These are phyloP conservation scores for Alca torda DNA, from an alignment of 2,797 vertebrate species.

Conservation along the genomic window DNA sequence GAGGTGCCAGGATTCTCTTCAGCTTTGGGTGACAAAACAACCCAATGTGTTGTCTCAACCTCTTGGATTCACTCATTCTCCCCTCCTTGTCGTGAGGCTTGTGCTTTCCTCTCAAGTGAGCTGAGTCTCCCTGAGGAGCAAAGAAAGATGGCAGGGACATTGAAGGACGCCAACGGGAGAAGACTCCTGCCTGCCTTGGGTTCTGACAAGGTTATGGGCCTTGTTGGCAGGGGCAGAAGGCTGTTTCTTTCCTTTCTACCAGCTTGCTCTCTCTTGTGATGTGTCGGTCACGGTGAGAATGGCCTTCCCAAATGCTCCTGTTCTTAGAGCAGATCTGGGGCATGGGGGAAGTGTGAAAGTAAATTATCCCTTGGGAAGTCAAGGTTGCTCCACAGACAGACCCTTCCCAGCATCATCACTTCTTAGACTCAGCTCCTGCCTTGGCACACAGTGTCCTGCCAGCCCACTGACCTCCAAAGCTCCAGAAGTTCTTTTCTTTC, in stretches of 20 bases:
- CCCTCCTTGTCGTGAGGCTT: neutral
- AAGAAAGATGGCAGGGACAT: neutral
- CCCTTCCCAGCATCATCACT: neutral
- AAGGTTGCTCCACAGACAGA: neutral
- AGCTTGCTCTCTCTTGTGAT: neutral
- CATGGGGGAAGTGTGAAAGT: neutral
- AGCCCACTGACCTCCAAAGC: neutral
- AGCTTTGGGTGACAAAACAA: neutral
- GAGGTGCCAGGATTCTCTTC: neutral
- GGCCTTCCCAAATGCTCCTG: neutral
- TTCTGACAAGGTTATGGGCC: neutral
- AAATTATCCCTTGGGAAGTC: neutral
- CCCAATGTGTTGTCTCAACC: neutral
- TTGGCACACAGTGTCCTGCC: neutral
- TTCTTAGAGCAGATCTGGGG: neutral
- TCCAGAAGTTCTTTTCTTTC: neutral
- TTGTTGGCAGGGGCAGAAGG: neutral
- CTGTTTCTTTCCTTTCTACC: neutral
- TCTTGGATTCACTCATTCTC: neutral
- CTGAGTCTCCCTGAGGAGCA: neutral
- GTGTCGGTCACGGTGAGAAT: neutral
- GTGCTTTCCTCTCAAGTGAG: neutral
- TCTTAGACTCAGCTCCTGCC: neutral
- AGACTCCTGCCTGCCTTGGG: fast-evolving
- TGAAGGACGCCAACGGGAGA: neutral